Conservation (phyloP, 2,113 vertebrate species). For the Peromyscus californicus region DNA sequence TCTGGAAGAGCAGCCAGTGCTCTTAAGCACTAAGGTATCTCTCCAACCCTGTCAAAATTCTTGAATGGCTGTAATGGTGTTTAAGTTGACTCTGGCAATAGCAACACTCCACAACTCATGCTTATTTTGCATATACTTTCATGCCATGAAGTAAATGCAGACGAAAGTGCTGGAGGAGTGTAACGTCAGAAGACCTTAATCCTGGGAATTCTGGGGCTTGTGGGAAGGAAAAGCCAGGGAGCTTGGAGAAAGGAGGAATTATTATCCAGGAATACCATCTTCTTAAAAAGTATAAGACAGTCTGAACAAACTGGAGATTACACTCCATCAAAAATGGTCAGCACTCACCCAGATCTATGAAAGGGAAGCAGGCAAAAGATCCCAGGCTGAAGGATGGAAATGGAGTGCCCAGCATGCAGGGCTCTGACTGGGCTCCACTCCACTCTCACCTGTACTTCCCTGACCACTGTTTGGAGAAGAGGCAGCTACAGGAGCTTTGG, state of each 20-base stretch:
- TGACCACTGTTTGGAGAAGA: slow-evolving; percentile 3
- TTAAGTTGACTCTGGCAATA: slow-evolving; percentile 17
- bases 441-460: neutral
- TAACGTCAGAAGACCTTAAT: neutral
- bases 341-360: neutral
- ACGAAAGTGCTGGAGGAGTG: neutral
- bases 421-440: neutral
- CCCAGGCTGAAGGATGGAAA: neutral
- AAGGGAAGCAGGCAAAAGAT: neutral
- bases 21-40: neutral
- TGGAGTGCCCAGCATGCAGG: neutral
- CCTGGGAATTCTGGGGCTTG: neutral
- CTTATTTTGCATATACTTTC: neutral
- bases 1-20: too few species aligned
- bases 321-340: neutral
- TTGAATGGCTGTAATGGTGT: neutral
- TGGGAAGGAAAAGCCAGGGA: neutral
- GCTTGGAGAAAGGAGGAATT: neutral
- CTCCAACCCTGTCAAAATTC: neutral
- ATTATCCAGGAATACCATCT: neutral
- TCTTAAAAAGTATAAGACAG: neutral
- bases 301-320: neutral
- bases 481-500: neutral
- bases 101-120: neutral
- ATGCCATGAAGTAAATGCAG: neutral